These are phyloP conservation scores for Drosophila fulvimacula DNA, from an alignment of 2,888 invertebrate genomes.

Conservation along the genomic window DNA sequence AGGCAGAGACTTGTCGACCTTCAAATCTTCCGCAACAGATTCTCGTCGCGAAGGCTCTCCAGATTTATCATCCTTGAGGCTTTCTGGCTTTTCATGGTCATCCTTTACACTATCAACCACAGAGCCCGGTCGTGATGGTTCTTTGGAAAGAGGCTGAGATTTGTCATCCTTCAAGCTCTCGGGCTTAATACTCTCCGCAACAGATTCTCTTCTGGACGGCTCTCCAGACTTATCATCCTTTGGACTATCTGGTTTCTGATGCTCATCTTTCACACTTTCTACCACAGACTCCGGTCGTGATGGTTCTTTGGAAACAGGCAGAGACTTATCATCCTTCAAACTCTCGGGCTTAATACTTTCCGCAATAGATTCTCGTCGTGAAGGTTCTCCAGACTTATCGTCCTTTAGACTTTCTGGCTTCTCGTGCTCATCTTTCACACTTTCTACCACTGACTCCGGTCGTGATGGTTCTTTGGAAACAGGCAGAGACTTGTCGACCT, in stretches of 20 bases:
- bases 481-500: not conserved
- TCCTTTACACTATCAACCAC: too few relatives aligned
- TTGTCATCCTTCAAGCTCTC: too few relatives aligned
- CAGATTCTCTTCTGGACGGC: too few relatives aligned
- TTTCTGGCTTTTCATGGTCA: too few relatives aligned
- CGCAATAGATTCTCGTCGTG: not conserved
- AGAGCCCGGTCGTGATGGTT: too few relatives aligned
- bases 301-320: slow-evolving; percentile 10
- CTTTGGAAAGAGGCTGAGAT: too few relatives aligned
- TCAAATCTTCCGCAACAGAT: not conserved
- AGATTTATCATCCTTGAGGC: not conserved
- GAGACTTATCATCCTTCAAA: slow-evolving; percentile 9
- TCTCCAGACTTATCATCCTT: too few relatives aligned
- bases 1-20: not conserved
- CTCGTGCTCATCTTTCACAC: not conserved
- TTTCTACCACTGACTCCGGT: not conserved
- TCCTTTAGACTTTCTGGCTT: not conserved
- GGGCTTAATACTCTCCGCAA: too few relatives aligned
- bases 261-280: slow-evolving; percentile 12
- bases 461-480: not conserved
- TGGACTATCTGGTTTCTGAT: too few relatives aligned
- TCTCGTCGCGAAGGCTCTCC: not conserved
- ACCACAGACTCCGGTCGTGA: not conserved
- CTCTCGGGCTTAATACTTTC: not conserved
- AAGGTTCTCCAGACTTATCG: not conserved